Evolutionary conservation across 2,888 invertebrate genomes (phyloP), one percentile per base, ranked within the genome.

Genomic region (Ecliptopera silaceata): DNA sequence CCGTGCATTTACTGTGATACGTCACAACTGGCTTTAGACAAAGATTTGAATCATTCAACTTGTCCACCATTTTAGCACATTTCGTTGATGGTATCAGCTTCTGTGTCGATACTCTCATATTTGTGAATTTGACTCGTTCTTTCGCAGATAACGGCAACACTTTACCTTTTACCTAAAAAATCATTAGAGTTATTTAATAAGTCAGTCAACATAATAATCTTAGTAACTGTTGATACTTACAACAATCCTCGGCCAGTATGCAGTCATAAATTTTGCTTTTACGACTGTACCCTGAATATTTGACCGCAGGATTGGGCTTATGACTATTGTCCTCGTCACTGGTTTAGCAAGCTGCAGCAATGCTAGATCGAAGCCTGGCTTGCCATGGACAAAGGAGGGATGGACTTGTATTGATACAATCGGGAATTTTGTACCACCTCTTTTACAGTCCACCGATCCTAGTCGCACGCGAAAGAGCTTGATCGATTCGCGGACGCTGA

Each of bases 221-320:
- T 32, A 18, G 8, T 4, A 6, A 26, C 2, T 26, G 6, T 6
- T 26, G 13, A 12, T 20, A 41, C 89, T 86, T 61, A 90, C 89
- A 59, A 89, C 71, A 26, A 89, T 66, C 36, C 86, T 79, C 0
- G 90, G 83, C 90, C 90, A 90, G 53, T 90, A 90, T 0, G 80
- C 79, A 0, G 80, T 74, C 61, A 84, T 59, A 57, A 87, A 88
- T 51, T 82, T 85, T 0, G 78, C 83, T n/a, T 74, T 78, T 5
- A 79, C 34, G 4, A 86, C 70, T 11, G 70, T 73, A 0, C 74
- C 79, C 3, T 60, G 68, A 1, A 72, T 58, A 2, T 57, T 69
- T 0, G 88, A 77, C 5, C 88, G 58, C 0, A 63, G 56, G 12
- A 88, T 82, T 0, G 88, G 85, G 44, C 68, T 69, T 12, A 88